A percentile compares a stretch with the other conserved stretches of the same genome.
Evolutionary conservation across 1,140 invertebrate species (phyloP).

Genomic region (Aphis craccivora): DNA sequence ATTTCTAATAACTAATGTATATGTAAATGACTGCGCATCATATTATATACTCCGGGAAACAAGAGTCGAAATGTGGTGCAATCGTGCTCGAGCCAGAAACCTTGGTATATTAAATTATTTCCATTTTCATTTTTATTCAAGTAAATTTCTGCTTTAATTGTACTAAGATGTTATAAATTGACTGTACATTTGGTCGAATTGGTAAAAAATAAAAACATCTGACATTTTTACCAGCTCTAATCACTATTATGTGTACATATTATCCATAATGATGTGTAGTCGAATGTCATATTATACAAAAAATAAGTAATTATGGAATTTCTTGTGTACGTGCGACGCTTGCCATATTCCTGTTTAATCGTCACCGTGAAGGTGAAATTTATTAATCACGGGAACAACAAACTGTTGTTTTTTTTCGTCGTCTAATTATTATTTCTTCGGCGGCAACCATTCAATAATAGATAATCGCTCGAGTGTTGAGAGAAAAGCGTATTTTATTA

Average conservation of each 20-base stretch:
- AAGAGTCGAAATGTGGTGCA: background rate
- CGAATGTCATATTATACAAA: background rate
- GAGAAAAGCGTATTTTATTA: background rate
- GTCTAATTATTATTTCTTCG: background rate
- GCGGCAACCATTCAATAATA: background rate
- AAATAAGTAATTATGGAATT: background rate
- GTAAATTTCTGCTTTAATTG: background rate
- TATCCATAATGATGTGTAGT: background rate
- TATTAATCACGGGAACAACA: background rate
- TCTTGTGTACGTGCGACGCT: background rate
- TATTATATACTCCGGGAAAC: background rate
- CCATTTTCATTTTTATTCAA: background rate
- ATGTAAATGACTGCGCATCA: too few relatives aligned
- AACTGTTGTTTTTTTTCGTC: background rate
- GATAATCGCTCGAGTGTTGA: background rate
- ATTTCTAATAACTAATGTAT: background rate
- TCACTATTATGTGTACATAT: too few relatives aligned
- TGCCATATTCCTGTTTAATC: background rate
- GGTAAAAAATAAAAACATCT: background rate
- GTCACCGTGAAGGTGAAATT: background rate
- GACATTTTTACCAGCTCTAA: background rate
- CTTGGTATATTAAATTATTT: too few relatives aligned
- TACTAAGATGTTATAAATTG: background rate
- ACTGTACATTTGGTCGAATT: background rate
- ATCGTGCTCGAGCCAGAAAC: too few relatives aligned